A percentile compares a stretch with the other conserved stretches of the same genome.
Evolutionary conservation across 1,140 invertebrate species (phyloP).

Genomic region (Cyrtorhinus lividipennis): DNA sequence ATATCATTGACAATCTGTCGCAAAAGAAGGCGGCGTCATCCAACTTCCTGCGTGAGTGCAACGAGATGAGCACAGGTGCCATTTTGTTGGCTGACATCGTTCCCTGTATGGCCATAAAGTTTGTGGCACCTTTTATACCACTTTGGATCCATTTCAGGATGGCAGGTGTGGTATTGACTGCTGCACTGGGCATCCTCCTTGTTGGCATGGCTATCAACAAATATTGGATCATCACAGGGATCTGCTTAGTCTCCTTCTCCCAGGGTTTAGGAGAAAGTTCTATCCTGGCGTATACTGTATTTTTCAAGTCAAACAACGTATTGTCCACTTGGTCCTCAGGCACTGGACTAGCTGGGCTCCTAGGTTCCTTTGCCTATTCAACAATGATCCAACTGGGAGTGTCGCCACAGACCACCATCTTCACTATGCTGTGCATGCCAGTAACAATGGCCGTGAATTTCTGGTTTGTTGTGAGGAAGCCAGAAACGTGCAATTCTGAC

Average conservation of each 20-base stretch:
- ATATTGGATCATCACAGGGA: slow-evolving; percentile 50
- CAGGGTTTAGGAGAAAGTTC: slow-evolving; percentile 72
- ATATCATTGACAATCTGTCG: neutral
- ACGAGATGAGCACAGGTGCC: slow-evolving; percentile 60
- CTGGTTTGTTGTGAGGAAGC: slow-evolving; percentile 14
- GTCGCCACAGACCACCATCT: slow-evolving; percentile 44
- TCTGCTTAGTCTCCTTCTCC: slow-evolving; percentile 55
- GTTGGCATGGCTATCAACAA: slow-evolving; percentile 45
- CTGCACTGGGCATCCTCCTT: slow-evolving; percentile 46
- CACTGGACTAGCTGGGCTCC: slow-evolving; percentile 66
- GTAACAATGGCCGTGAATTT: slow-evolving; percentile 44
- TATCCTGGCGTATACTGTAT: slow-evolving; percentile 50
- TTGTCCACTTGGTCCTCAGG: slow-evolving; percentile 76
- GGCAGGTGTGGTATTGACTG: slow-evolving; percentile 39
- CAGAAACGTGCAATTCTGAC: neutral
- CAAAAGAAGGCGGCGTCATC: neutral
- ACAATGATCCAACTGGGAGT: slow-evolving; percentile 42
- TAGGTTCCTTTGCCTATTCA: slow-evolving; percentile 63
- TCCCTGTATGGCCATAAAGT: slow-evolving; percentile 59
- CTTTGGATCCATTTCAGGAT: slow-evolving; percentile 47
- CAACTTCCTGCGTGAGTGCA: slow-evolving; percentile 36
- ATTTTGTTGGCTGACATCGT: slow-evolving; percentile 72
- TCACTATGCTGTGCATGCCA: slow-evolving; percentile 60
- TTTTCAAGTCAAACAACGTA: slow-evolving; percentile 54
- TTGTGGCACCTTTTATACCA: slow-evolving; percentile 57